Evolutionary conservation across 2,888 invertebrate genomes (phyloP).

Genomic region (Agriopis marginaria): DNA sequence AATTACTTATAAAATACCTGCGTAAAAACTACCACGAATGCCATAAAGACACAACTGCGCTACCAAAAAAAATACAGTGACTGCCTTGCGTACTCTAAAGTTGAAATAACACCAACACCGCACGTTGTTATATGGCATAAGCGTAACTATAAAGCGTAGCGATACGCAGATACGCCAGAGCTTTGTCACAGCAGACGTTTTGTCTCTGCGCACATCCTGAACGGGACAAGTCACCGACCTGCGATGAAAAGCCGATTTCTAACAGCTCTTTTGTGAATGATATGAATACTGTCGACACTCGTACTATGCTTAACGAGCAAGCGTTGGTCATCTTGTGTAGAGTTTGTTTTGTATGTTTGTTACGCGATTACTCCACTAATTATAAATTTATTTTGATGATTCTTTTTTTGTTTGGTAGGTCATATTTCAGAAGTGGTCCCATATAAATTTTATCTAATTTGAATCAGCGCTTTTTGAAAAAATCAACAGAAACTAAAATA

Average conservation of each 20-base stretch:
- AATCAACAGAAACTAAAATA: too few relatives aligned
- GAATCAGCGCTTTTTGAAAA: too few relatives aligned
- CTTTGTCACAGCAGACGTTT: constrained; percentile 70
- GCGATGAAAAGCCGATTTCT: constrained; percentile 73
- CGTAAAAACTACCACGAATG: too few relatives aligned
- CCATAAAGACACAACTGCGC: too few relatives aligned
- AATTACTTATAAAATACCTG: too few relatives aligned
- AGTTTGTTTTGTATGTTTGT: neutral
- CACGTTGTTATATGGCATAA: neutral
- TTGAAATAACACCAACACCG: neutral
- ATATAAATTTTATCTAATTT: too few relatives aligned
- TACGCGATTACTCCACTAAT: too few relatives aligned
- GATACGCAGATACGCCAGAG: constrained; percentile 57
- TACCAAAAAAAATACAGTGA: too few relatives aligned
- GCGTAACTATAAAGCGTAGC: constrained; percentile 24
- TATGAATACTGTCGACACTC: constrained; percentile 59
- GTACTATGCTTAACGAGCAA: constrained; percentile 21
- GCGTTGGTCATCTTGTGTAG: constrained; percentile 27
- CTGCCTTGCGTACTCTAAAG: neutral
- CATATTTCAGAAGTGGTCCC: too few relatives aligned
- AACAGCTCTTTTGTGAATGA: constrained; percentile 63
- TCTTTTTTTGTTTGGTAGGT: too few relatives aligned
- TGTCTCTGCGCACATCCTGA: constrained; percentile 83
- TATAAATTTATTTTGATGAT: too few relatives aligned
- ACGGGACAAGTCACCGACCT: constrained; percentile 71